phyloP scores from a whole-genome alignment of 2,888 invertebrate genomes.

The Drosophila vallismaia region DNA sequence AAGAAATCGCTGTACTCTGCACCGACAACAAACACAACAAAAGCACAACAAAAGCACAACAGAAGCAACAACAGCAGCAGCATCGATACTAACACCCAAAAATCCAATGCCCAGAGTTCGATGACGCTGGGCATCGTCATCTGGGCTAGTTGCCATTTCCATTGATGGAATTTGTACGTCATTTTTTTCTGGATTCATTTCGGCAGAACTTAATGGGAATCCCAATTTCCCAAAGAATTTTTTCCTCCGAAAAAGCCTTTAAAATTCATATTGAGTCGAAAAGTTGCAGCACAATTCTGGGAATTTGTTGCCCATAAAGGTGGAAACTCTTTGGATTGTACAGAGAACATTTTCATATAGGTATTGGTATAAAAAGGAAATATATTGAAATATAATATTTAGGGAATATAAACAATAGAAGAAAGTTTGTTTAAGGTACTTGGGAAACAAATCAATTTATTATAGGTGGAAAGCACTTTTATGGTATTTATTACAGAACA shows the following conservation, averaged over 20 bases:
- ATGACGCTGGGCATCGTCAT: conserved; percentile 44
- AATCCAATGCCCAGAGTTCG: conserved; percentile 41
- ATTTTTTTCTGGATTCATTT: conserved; percentile 13
- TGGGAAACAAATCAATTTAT: too few species aligned
- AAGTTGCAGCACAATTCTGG: neutral
- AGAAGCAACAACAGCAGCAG: conserved; percentile 14
- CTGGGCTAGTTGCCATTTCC: conserved; percentile 10
- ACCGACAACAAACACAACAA: conserved; percentile 18
- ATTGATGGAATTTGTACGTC: conserved; percentile 22
- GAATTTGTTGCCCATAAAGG: conserved; percentile 1
- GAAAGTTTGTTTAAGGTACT: too few species aligned
- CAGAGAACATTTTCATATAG: conserved; percentile 1
- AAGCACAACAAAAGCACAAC: conserved; percentile 15
- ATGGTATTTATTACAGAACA: too few species aligned
- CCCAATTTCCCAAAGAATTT: neutral
- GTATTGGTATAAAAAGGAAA: neutral
- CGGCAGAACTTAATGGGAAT: conserved; percentile 1
- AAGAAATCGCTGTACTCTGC: conserved; percentile 25
- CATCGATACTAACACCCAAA: conserved; percentile 18
- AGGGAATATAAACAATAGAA: neutral
- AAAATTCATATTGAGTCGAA: conserved; percentile 3
- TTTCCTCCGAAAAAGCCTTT: conserved; percentile 2
- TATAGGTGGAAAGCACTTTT: too few species aligned
- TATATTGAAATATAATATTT: neutral
- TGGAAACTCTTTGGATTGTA: conserved; percentile 9